A percentile compares a stretch with the other conserved stretches of the same genome.
Conservation (phyloP, 2,113 vertebrate species). For the Nycticorax nycticorax region DNA sequence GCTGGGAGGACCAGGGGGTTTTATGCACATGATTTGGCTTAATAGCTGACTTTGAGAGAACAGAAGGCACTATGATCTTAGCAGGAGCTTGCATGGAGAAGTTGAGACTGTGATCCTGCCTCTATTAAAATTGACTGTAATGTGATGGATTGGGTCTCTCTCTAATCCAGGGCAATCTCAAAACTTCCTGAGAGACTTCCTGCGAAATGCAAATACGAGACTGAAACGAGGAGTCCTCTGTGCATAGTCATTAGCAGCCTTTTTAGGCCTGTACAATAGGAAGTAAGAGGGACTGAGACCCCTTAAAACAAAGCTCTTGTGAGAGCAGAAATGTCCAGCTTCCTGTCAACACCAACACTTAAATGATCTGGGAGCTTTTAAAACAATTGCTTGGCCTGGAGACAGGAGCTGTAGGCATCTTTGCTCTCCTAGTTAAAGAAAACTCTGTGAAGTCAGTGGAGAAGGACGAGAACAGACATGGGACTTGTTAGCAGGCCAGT, state of each 20-base stretch:
- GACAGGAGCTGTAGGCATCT: not conserved
- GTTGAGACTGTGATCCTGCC: not conserved
- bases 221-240: not conserved
- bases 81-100: not conserved
- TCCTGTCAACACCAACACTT: not conserved
- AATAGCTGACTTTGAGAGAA: not conserved
- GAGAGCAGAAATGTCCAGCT: not conserved
- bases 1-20: not conserved
- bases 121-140: not conserved
- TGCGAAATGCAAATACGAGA: not conserved
- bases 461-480: not conserved
- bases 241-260: not conserved
- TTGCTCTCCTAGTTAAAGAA: not conserved
- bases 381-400: conserved; percentile 19
- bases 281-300: not conserved
- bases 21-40: not conserved
- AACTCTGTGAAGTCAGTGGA: not conserved
- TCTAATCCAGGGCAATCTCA: not conserved
- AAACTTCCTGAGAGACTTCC: not conserved
- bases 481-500: not conserved
- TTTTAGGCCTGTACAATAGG: not conserved
- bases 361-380: not conserved
- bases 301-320: not conserved
- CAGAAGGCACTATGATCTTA: not conserved
- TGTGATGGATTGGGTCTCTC: not conserved